A percentile compares a stretch with the other conserved stretches of the same genome.
phyloP scores from a whole-genome alignment of 1,140 invertebrate genomes.

The Drosophila orosa region DNA sequence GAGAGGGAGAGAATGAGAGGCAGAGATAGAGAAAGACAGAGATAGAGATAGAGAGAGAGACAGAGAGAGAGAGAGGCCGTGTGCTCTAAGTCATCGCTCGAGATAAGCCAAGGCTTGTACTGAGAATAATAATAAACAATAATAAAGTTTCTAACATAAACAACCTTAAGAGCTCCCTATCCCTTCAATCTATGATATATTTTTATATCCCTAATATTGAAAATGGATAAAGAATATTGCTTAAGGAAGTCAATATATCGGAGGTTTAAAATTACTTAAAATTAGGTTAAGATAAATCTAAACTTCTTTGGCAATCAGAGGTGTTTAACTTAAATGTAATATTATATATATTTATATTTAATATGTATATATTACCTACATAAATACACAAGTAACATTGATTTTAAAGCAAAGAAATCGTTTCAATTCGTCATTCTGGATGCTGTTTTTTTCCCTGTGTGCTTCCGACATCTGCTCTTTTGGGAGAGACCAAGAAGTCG shows the following conservation, averaged over 20 bases:
- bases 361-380: too few relatives aligned
- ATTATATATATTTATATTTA: too few relatives aligned
- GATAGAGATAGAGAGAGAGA: not conserved
- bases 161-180: not conserved
- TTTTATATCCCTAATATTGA: not conserved
- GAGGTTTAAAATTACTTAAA: too few relatives aligned
- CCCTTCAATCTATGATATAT: not conserved
- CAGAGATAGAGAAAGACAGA: not conserved
- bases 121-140: conserved; percentile 18
- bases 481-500: conserved; percentile 24
- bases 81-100: conserved; percentile 31
- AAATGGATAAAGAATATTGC: too few relatives aligned
- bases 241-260: too few relatives aligned
- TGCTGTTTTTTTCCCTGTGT: conserved; percentile 6
- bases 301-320: too few relatives aligned
- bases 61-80: not conserved
- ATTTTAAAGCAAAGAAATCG: too few relatives aligned
- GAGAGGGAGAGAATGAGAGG: conserved; percentile 1
- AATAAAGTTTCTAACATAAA: not conserved
- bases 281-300: too few relatives aligned
- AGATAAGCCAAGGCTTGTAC: conserved; percentile 42
- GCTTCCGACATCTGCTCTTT: conserved; percentile 27
- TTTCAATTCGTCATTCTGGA: not conserved
- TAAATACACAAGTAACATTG: too few relatives aligned
- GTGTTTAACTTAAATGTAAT: too few relatives aligned